Evolutionary conservation across 2,113 vertebrate species (phyloP).

Genomic region (Eptesicus fuscus): DNA sequence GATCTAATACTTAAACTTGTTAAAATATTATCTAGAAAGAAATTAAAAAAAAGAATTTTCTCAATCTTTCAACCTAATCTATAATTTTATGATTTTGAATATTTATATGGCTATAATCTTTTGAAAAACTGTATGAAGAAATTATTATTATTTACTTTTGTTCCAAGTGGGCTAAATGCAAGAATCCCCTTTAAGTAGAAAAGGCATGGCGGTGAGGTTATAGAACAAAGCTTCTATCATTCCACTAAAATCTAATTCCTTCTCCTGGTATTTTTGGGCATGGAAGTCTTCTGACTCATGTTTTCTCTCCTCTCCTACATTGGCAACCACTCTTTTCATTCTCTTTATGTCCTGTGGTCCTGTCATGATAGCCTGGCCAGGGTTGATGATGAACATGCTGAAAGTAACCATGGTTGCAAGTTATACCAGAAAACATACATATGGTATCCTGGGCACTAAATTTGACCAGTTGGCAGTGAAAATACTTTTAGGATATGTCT

Average conservation of each 20-base stretch:
- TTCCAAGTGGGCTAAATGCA: neutral
- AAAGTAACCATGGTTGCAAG: neutral
- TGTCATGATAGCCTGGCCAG: neutral
- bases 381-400: accelerated
- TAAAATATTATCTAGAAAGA: neutral
- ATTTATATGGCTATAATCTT: neutral
- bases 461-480: accelerated
- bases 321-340: neutral
- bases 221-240: neutral
- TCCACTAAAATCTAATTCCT: neutral
- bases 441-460: accelerated
- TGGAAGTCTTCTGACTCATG: neutral
- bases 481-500: neutral
- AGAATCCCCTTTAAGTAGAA: neutral
- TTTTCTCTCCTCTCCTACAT: neutral
- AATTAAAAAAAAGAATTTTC: neutral
- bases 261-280: neutral
- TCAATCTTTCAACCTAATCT: neutral
- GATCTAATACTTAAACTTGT: conserved; percentile 42
- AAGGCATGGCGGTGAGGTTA: accelerated
- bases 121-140: neutral
- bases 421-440: neutral
- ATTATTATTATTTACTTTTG: neutral
- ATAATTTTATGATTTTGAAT: neutral
- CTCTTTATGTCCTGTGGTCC: no score